Base-by-base conservation (phyloP, 2,888 invertebrate species). In the Apamea epomidion region DNA sequence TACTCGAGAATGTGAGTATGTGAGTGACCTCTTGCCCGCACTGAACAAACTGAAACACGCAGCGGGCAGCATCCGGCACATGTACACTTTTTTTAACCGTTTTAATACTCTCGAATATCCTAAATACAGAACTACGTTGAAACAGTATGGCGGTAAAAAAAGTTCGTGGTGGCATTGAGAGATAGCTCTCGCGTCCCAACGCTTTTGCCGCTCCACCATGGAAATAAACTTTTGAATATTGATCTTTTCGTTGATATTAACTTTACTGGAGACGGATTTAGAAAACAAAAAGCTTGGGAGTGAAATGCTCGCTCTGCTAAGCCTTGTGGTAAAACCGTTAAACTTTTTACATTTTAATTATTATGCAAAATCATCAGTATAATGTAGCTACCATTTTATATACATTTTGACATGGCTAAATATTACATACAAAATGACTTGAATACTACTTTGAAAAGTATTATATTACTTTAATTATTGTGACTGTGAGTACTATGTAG, bases 21-120 rank as follows among this genome's bases (percentile, higher is more conserved):
- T 82, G 78, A 87, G 29, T 89, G 81, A 89, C 81, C 88, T 82
- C 80, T 67, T 71, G 80, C 32, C 69, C 73, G 80, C 48, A 74
- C 68, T 76, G 60, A 80, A 74, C 58, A n/a, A n/a, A 77, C 76
- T 80, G 75, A 75, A 88, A 86, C 88, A 74, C 82, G 86, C 86
- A 85, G 75, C 65, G 76, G 60, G 71, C 71, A 74, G 75, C 72
- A 80, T 80, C 78, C 72, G 83, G 62, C 48, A 64, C 62, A 71
- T 85, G 76, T 51, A 77, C 25, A 58, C 42, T 18, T 79, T 83
- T 81, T 85, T 77, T 21, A 42, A 60, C 45, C 32, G n/a, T 75
- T 83, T 85, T 81, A 83, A 80, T 81, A 74, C 48, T 81, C 68
- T 73, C 37, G 45, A 73, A 80, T 78, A 67, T 74, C 18, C 18